A percentile compares a stretch with the other conserved stretches of the same genome.
phyloP scores from a whole-genome alignment of 2,113 vertebrate genomes.

The Trematocara unimaculatum region DNA sequence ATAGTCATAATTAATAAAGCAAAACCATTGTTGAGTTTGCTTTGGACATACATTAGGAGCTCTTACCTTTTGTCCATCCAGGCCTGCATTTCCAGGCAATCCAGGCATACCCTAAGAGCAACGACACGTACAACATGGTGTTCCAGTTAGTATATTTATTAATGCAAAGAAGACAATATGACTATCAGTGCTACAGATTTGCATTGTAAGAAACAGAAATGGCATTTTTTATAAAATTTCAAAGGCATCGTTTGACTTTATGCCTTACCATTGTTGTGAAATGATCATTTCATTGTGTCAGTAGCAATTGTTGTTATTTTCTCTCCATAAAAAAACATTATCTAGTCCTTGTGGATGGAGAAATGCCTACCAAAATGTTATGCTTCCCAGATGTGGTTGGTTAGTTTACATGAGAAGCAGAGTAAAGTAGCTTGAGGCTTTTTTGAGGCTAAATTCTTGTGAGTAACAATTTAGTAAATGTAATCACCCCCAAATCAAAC shows the following conservation, averaged over 20 bases:
- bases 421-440: background rate
- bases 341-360: background rate
- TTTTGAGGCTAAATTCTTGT: background rate
- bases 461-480: background rate
- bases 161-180: background rate
- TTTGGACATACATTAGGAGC: background rate
- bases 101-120: slow-evolving; percentile 72
- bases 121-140: background rate
- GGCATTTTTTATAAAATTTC: background rate
- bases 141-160: background rate
- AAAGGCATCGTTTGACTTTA: background rate
- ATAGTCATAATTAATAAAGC: background rate
- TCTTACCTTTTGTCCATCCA: slow-evolving; percentile 60
- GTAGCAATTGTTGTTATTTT: background rate
- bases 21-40: background rate
- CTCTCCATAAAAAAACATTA: background rate
- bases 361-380: background rate
- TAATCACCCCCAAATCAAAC: background rate
- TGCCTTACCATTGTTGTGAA: background rate
- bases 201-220: background rate
- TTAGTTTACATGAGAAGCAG: background rate
- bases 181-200: background rate
- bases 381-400: background rate
- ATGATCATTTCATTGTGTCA: background rate
- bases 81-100: slow-evolving; percentile 67